Conservation (phyloP, 2,797 vertebrate genomes). For the Lacerta bilineata region DNA sequence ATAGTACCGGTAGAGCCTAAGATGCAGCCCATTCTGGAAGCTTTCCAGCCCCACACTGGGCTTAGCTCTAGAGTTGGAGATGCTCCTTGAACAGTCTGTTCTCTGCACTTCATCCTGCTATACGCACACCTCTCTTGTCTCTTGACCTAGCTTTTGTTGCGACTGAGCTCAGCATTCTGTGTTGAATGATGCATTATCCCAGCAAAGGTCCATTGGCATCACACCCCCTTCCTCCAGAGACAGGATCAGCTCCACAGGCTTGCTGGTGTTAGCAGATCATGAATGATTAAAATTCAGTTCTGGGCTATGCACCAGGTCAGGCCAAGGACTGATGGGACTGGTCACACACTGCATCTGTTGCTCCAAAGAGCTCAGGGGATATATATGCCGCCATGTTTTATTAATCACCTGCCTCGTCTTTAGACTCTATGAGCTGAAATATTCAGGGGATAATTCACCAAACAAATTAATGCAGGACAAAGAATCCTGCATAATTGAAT, state of each 20-base stretch:
- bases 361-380: not conserved
- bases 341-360: conserved; percentile 4
- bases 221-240: conserved; percentile 21
- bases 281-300: conserved; percentile 44
- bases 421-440: conserved; percentile 28
- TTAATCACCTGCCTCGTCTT: conserved; percentile 33
- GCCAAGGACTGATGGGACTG: conserved; percentile 17
- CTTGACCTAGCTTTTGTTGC: conserved; percentile 23
- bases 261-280: conserved; percentile 22
- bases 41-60: not conserved
- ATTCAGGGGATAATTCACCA: conserved; percentile 19
- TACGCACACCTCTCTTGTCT: not conserved
- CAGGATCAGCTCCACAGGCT: conserved; percentile 6
- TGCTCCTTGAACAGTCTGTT: conserved; percentile 1
- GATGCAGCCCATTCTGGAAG: not conserved
- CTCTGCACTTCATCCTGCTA: not conserved
- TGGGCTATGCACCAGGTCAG: conserved; percentile 35
- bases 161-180: conserved; percentile 12
- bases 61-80: not conserved
- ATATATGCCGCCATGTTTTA: conserved; percentile 30
- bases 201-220: not conserved
- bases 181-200: conserved; percentile 19
- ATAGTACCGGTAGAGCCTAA: too few species aligned
- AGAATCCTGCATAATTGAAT: conserved; percentile 34
- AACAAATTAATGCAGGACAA: conserved; percentile 41